Evolutionary conservation across 2,888 invertebrate genomes (phyloP).

Genomic region (Plemyria rubiginata): DNA sequence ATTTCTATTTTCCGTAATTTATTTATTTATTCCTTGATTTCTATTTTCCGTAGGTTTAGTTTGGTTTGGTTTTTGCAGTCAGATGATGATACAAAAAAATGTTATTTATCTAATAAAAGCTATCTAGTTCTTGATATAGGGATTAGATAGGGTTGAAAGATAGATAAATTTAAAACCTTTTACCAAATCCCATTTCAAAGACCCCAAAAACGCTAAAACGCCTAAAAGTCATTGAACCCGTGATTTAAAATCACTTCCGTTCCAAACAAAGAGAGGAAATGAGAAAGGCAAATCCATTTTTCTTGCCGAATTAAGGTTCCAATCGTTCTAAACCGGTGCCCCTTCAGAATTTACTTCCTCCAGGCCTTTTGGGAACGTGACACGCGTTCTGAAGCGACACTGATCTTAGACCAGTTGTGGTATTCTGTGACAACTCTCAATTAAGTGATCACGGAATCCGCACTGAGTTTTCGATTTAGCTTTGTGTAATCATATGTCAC

Average conservation of each 20-base stretch:
- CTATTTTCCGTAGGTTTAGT: too few relatives aligned
- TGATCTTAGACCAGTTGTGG: not conserved
- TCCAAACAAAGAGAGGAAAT: constrained; percentile 36
- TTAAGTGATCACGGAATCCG: too few relatives aligned
- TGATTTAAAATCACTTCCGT: constrained; percentile 39
- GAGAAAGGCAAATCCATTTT: constrained; percentile 43
- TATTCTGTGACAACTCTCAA: too few relatives aligned
- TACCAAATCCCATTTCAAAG: not conserved
- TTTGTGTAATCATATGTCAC: too few relatives aligned
- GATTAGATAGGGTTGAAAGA: too few relatives aligned
- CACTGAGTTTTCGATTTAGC: too few relatives aligned
- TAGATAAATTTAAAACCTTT: not conserved
- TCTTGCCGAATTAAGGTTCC: constrained; percentile 38
- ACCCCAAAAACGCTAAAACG: not conserved
- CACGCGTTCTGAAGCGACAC: constrained; percentile 18
- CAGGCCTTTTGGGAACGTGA: constrained; percentile 22
- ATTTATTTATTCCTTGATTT: too few relatives aligned
- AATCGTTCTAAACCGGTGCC: constrained; percentile 33
- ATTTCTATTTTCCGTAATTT: too few relatives aligned
- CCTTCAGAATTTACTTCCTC: constrained; percentile 35
- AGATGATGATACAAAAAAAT: too few relatives aligned
- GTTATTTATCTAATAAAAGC: too few relatives aligned
- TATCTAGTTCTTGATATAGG: too few relatives aligned
- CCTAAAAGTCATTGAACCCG: constrained; percentile 25
- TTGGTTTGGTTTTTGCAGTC: too few relatives aligned